Conservation (phyloP, 2,888 invertebrate genomes). For the Slavum lentiscoides region DNA sequence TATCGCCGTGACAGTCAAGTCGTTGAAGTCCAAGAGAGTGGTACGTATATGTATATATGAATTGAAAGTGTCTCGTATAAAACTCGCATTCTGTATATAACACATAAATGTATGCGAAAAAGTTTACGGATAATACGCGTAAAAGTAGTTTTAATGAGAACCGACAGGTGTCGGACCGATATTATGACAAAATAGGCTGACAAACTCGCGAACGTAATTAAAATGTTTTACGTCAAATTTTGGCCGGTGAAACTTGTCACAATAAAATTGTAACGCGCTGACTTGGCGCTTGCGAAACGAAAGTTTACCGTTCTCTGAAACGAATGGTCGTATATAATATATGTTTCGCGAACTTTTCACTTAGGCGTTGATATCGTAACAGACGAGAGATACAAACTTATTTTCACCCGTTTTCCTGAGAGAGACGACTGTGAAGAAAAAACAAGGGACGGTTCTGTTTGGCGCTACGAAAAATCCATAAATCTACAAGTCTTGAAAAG, state of each 20-base stretch:
- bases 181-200: conserved; percentile 43
- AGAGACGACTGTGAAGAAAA: neutral
- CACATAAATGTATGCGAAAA: conserved; percentile 30
- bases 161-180: conserved; percentile 50
- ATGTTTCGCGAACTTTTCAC: conserved; percentile 44
- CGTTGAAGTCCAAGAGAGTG: conserved; percentile 73
- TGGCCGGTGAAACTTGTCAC: conserved; percentile 38
- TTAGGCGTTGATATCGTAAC: conserved; percentile 23
- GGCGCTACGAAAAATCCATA: conserved; percentile 25
- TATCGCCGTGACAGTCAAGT: conserved; percentile 72
- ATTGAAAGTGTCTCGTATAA: conserved; percentile 27
- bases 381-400: conserved; percentile 33
- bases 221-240: conserved; percentile 52
- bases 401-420: conserved; percentile 17
- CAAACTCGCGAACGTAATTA: conserved; percentile 41
- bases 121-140: conserved; percentile 25
- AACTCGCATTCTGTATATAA: conserved; percentile 2
- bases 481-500: conserved; percentile 8
- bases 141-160: conserved; percentile 43
- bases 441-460: neutral
- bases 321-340: neutral
- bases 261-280: conserved; percentile 38
- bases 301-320: conserved; percentile 33
- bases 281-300: conserved; percentile 16
- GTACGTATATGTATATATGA: conserved; percentile 58